A percentile compares a stretch with the other conserved stretches of the same genome.
phyloP scores from a whole-genome alignment of 2,888 invertebrate species.

The Dolichopus griseipennis region DNA sequence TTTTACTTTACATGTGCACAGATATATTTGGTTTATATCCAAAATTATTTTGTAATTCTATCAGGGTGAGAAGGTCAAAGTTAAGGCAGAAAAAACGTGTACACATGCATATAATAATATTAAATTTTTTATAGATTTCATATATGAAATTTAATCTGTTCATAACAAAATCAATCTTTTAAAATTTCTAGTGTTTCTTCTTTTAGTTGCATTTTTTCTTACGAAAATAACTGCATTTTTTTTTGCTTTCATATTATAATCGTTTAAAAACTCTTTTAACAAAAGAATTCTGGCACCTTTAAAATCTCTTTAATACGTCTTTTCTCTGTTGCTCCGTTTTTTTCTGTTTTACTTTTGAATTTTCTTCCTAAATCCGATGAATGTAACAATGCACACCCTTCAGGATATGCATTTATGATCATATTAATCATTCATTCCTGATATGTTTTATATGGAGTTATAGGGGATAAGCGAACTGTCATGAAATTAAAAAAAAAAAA shows the following conservation, averaged over 20 bases:
- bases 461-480: too few relatives aligned
- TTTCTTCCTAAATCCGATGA: too few relatives aligned
- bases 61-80: conserved; percentile 4
- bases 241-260: neutral
- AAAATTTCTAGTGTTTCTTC: conserved; percentile 2
- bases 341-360: too few relatives aligned
- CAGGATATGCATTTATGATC: too few relatives aligned
- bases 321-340: too few relatives aligned
- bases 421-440: too few relatives aligned
- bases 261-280: neutral
- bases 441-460: too few relatives aligned
- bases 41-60: neutral
- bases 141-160: neutral
- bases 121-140: neutral
- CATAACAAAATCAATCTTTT: neutral
- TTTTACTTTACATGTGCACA: too few relatives aligned
- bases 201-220: neutral
- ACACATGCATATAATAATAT: neutral
- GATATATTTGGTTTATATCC: neutral
- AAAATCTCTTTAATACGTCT: too few relatives aligned
- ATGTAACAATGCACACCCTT: too few relatives aligned
- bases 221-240: neutral
- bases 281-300: neutral
- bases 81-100: neutral
- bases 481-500: too few relatives aligned